Evolutionary conservation across 2,113 vertebrate species (phyloP), one percentile per base, ranked within the genome.

Genomic region (Xenopus borealis): DNA sequence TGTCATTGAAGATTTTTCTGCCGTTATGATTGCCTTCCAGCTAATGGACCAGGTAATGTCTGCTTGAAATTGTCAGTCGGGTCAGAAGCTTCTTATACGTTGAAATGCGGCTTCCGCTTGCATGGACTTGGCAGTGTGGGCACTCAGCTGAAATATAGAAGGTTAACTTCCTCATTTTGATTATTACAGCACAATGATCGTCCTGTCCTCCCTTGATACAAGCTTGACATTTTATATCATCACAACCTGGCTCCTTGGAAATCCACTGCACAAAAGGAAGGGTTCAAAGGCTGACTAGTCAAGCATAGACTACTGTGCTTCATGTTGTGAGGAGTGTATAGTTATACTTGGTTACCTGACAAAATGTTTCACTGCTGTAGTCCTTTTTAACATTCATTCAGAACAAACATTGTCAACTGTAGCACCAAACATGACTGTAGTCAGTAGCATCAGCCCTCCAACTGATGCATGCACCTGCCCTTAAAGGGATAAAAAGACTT

Each of bases 181-280:
- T 90, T 91, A 90, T 81, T 79, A 81, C 72, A 64, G 74, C 74
- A 76, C 50, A 78, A 78, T 82, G 78, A 81, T 76, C 76, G 64
- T 67, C 66, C 59, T 64, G 50, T 76, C 82, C 80, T 85, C 82
- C 85, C 81, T 84, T 84, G 85, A 82, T 83, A 89, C 84, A 91
- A 90, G 89, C 86, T 87, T 92, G 91, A 89, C 90, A 90, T 90
- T 91, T 92, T 82, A 88, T 84, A 90, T 91, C 86, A 87, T 80
- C 83, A 87, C 87, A 90, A 86, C 88, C 87, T 83, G 85, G 83
- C 85, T 89, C 82, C 87, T 82, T 81, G 86, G 87, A 89, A 92
- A 89, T 89, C 88, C 89, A 87, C 91, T 90, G 88, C 88, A 86
- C 85, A 89, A 89, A 76, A 70, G 64, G 23, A 33, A 63, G 33